phyloP scores from a whole-genome alignment of 2,797 vertebrate genomes.

The Phrynocephalus forsythii region DNA sequence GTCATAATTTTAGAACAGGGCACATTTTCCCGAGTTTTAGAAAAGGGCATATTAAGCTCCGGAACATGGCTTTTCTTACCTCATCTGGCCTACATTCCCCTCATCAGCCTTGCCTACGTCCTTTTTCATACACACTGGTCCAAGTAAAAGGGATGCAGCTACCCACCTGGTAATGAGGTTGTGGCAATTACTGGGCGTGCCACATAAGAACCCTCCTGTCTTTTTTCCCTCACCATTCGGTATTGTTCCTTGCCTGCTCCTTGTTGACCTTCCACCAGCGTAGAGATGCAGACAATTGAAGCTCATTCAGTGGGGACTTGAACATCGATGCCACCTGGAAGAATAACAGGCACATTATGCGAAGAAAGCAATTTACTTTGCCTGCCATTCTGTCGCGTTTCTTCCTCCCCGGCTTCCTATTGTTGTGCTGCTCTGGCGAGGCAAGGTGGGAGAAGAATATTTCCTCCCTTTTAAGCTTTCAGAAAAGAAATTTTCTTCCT shows the following conservation, averaged over 20 bases:
- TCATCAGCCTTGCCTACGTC: background rate
- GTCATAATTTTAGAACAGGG: no score
- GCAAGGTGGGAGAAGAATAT: conserved; percentile 5
- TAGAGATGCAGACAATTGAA: conserved; percentile 6
- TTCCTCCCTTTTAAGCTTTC: background rate
- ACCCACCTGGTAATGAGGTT: conserved; percentile 12
- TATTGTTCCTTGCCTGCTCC: conserved; percentile 3
- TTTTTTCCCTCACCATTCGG: background rate
- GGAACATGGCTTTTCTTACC: background rate
- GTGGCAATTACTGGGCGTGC: background rate
- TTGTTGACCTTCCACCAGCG: conserved; percentile 33
- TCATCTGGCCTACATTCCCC: background rate
- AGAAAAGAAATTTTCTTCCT: background rate
- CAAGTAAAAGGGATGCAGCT: background rate
- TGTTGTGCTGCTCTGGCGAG: conserved; percentile 15
- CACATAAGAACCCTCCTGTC: background rate
- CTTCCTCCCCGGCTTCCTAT: background rate
- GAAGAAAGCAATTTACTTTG: conserved; percentile 40
- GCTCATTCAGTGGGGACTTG: conserved; percentile 24
- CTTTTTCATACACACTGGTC: background rate
- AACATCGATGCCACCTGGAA: conserved; percentile 7
- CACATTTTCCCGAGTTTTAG: background rate
- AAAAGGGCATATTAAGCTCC: background rate
- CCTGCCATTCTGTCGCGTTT: conserved; percentile 12
- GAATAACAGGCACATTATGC: conserved; percentile 32